Evolutionary conservation across 2,113 vertebrate species (phyloP), one percentile per base, ranked within the genome.

Genomic region (Melanotaenia duboulayi): DNA sequence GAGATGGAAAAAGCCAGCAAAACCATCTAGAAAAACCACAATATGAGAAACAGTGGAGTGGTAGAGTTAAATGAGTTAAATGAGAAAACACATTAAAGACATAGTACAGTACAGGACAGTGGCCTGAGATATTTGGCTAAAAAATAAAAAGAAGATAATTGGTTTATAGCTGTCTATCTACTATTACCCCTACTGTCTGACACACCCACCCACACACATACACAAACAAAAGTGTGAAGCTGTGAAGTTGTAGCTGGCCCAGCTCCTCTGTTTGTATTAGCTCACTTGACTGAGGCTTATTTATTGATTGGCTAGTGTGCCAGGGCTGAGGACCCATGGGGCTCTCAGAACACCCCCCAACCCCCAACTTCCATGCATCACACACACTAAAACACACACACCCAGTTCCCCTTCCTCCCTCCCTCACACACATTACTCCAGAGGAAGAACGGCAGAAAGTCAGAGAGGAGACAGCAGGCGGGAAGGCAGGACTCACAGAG

Each of bases 301-400:
- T 91, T 89, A 92, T 93, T 94, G 95, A 95, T 95, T 95, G 95
- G 95, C 93, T 83, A 37, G 89, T 87, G 78, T 89, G 91, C 76
- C 90, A 92, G 92, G 92, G 90, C 23, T 79, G 86, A 91, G 77
- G 93, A 93, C 92, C 93, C 86, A 80, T 49, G 37, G 82, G 76
- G 82, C 71, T 86, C 82, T 80, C 89, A 85, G 83, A 89, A 90
- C 69, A 72, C 67, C 57, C 70, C 62, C 64, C n/a, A n/a, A n/a
- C n/a, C 75, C 37, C 6, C 61, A 52, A 40, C 57, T 10, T 56
- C 72, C 40, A 70, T 32, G 24, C 72, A 74, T 60, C 4, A 11
- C 61, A 50, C 51, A 35, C 72, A 65, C 37, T 46, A 5, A 49
- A 65, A 48, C 35, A 60, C 63, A 65, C 70, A 67, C 42, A 49